phyloP scores from a whole-genome alignment of 2,797 vertebrate genomes.

The Manis pentadactyla region DNA sequence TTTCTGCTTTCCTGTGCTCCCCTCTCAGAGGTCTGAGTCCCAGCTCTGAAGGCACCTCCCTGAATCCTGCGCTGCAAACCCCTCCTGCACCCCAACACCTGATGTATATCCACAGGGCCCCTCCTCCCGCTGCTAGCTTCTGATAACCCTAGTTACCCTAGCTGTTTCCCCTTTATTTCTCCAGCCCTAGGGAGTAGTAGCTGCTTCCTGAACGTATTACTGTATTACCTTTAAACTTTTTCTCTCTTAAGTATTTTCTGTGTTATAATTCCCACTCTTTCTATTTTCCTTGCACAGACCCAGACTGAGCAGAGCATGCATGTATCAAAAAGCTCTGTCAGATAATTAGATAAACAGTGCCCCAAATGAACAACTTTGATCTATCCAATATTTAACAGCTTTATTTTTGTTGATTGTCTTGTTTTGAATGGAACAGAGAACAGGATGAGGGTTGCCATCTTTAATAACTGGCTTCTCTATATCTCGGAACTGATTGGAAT shows the following conservation, averaged over 20 bases:
- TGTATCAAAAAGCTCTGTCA: background rate
- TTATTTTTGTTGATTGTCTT: background rate
- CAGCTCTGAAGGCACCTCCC: background rate
- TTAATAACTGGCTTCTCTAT: background rate
- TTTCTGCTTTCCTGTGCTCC: background rate
- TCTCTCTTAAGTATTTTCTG: background rate
- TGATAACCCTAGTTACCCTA: background rate
- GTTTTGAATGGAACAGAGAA: background rate
- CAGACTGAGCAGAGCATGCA: background rate
- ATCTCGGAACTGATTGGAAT: background rate
- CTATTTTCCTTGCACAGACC: background rate
- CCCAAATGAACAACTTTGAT: background rate
- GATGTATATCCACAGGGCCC: background rate
- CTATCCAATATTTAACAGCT: background rate
- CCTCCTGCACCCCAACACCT: background rate
- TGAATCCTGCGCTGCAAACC: background rate
- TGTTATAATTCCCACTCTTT: background rate
- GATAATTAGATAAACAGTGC: constrained; percentile 1
- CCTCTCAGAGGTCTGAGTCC: background rate
- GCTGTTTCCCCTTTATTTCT: background rate
- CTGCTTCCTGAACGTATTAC: background rate
- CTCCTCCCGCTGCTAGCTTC: background rate
- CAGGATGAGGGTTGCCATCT: background rate
- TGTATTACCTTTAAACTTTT: background rate
- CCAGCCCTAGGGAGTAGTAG: background rate